phyloP scores from a whole-genome alignment of 2,797 vertebrate species.

The Mareca penelope region DNA sequence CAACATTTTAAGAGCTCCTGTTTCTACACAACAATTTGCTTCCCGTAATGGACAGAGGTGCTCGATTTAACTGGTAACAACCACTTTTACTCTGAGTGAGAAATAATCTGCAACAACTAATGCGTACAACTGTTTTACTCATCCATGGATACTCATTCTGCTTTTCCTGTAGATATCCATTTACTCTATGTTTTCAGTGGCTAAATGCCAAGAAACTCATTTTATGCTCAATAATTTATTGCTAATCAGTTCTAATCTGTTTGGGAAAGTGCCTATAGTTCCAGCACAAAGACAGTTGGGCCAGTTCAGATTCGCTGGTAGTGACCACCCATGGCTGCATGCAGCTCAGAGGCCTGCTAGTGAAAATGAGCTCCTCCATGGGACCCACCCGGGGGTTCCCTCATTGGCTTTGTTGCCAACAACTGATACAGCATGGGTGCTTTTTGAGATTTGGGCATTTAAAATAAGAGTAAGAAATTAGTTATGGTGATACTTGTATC shows the following conservation, averaged over 20 bases:
- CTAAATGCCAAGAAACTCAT: conserved; percentile 46
- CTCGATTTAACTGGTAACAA: not conserved
- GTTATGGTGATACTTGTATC: not conserved
- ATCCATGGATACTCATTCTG: not conserved
- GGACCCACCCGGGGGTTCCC: not conserved
- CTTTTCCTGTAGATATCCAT: not conserved
- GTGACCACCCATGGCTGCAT: not conserved
- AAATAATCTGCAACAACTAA: not conserved
- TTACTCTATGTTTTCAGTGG: conserved; percentile 15
- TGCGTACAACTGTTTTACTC: not conserved
- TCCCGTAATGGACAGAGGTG: not conserved
- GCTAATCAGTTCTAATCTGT: conserved; percentile 48
- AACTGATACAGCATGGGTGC: not conserved
- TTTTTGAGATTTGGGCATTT: not conserved
- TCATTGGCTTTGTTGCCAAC: not conserved
- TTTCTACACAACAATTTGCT: not conserved
- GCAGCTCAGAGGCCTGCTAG: not conserved
- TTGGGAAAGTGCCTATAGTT: conserved; percentile 35
- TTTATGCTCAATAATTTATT: conserved; percentile 14
- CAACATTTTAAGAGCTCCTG: not conserved
- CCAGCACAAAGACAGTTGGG: not conserved
- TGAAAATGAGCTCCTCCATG: not conserved
- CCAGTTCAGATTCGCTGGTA: not conserved
- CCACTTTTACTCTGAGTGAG: not conserved
- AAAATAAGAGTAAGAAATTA: not conserved